These are phyloP conservation scores for Olivierus martensii DNA, from an alignment of 1,140 invertebrate genomes.

Conservation along the genomic window DNA sequence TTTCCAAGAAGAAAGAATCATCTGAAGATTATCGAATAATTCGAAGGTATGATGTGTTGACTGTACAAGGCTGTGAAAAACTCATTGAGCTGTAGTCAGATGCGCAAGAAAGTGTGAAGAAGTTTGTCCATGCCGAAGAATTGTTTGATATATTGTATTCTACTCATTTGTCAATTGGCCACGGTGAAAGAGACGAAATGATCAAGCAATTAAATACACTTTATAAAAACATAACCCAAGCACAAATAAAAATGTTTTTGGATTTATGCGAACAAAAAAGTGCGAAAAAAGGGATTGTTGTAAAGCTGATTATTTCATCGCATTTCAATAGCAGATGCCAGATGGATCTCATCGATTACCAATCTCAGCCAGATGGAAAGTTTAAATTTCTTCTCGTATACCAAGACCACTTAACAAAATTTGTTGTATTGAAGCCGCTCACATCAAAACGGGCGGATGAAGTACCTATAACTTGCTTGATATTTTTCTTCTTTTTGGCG, in stretches of 20 bases:
- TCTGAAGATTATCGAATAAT: slow-evolving; percentile 9
- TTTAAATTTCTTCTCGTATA: slow-evolving; percentile 35
- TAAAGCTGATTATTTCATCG: slow-evolving; percentile 3
- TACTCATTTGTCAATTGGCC: slow-evolving; percentile 2
- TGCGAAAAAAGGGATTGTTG: slow-evolving; percentile 4
- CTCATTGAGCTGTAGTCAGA: slow-evolving; percentile 2
- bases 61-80: slow-evolving; percentile 3
- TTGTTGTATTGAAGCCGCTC: slow-evolving; percentile 27
- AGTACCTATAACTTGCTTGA: slow-evolving; percentile 27
- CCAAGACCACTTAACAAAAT: slow-evolving; percentile 35
- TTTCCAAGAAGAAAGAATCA: slow-evolving; percentile 6
- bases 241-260: slow-evolving; percentile 5
- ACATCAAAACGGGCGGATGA: slow-evolving; percentile 27
- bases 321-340: slow-evolving; percentile 23
- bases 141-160: slow-evolving; percentile 9
- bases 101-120: background rate
- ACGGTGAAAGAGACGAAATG: slow-evolving; percentile 9
- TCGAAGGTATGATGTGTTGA: slow-evolving; percentile 5
- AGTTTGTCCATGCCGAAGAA: slow-evolving; percentile 9
- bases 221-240: slow-evolving; percentile 9
- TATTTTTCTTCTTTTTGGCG: slow-evolving; percentile 29
- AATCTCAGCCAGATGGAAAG: slow-evolving; percentile 28
- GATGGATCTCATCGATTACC: slow-evolving; percentile 35
- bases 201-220: slow-evolving; percentile 3
- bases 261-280: slow-evolving; percentile 6